phyloP scores from a whole-genome alignment of 1,140 invertebrate genomes.

The Dufourea novaeangliae region DNA sequence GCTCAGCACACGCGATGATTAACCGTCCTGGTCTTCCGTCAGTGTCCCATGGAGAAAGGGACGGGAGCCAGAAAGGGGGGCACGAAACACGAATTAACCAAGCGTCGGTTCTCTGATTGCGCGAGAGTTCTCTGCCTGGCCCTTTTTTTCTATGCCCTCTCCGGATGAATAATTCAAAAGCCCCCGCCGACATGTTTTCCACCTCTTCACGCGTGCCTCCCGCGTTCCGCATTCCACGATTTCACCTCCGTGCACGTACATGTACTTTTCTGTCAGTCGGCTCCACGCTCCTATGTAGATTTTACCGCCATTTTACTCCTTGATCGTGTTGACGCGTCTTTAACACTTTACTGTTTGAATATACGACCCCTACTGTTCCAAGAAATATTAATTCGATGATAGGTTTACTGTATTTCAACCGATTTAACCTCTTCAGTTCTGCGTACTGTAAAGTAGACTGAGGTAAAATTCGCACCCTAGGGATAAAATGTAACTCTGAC shows the following conservation, averaged over 20 bases:
- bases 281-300: neutral
- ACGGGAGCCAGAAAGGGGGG: too few species aligned
- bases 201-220: conserved; percentile 5
- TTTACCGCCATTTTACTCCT: neutral
- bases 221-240: conserved; percentile 17
- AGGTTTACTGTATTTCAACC: neutral
- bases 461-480: too few species aligned
- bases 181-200: conserved; percentile 14
- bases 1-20: conserved; percentile 50
- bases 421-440: too few species aligned
- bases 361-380: neutral
- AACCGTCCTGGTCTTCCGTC: conserved; percentile 45
- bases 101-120: conserved; percentile 50
- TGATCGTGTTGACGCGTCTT: neutral
- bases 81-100: conserved; percentile 63
- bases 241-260: neutral
- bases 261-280: neutral
- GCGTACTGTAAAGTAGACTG: too few species aligned
- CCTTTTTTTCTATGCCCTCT: conserved; percentile 7
- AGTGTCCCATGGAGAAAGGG: conserved; percentile 28
- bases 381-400: neutral
- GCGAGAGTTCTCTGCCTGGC: conserved; percentile 30
- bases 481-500: too few species aligned
- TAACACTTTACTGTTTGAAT: too few species aligned
- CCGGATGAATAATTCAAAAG: conserved; percentile 57